Evolutionary conservation across 2,797 vertebrate species (phyloP).

Genomic region (Xiphorhynchus erythropygius): DNA sequence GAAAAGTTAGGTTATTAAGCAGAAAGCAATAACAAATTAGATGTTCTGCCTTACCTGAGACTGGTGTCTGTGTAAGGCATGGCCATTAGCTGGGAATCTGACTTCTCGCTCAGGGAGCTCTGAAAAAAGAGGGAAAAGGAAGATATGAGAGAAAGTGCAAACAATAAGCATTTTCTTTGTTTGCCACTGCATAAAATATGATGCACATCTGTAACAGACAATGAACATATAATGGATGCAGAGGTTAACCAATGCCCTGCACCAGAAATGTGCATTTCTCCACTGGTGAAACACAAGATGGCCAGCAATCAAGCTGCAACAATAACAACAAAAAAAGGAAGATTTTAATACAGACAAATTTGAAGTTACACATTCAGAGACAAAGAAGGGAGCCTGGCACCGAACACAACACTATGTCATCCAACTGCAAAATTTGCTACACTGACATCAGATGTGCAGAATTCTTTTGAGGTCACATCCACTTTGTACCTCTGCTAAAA

Average conservation of each 20-base stretch:
- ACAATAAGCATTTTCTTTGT: neutral
- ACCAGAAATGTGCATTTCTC: neutral
- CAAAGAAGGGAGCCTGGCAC: neutral
- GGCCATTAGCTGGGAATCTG: constrained; percentile 84
- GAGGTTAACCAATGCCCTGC: neutral
- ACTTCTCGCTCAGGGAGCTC: constrained; percentile 80
- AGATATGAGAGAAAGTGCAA: neutral
- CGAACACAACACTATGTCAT: neutral
- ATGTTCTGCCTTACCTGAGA: constrained; percentile 81
- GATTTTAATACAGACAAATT: neutral
- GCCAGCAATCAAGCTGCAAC: neutral
- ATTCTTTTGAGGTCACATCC: neutral
- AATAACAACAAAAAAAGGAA: neutral
- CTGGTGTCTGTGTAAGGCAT: constrained; percentile 86
- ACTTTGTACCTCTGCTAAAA: neutral
- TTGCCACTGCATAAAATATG: neutral
- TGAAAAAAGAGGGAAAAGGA: constrained; percentile 47
- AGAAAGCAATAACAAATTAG: neutral
- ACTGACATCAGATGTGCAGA: neutral
- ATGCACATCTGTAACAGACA: neutral
- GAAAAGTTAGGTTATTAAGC: neutral
- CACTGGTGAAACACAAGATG: neutral
- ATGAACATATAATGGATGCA: neutral
- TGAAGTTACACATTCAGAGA: neutral
- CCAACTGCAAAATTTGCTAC: neutral